Percentiles rank a stretch among this genome's conserved stretches.
phyloP scores from a whole-genome alignment of 2,888 invertebrate species.

The Aphodius sticticus region DNA sequence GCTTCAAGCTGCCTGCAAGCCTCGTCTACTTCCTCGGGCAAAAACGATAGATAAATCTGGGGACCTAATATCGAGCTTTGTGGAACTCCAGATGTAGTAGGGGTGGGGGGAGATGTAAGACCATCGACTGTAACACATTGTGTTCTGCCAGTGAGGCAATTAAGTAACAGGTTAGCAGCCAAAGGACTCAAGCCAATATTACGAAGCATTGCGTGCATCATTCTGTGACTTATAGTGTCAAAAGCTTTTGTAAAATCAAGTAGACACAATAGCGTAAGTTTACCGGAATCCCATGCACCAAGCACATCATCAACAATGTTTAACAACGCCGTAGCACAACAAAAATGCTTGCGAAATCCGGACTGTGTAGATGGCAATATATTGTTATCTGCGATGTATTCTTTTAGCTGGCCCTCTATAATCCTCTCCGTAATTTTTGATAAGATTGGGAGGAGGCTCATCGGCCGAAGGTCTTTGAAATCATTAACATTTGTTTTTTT shows the following conservation, averaged over 20 bases:
- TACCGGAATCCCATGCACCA: neutral
- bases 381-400: neutral
- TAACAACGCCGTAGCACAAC: neutral
- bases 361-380: neutral
- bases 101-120: neutral
- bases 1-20: neutral
- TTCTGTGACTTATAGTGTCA: neutral
- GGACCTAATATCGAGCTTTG: neutral
- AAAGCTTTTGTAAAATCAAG: conserved; percentile 4
- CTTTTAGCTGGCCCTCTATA: neutral
- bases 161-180: neutral
- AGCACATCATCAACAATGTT: neutral
- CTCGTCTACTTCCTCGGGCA: neutral
- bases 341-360: neutral
- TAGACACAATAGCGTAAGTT: neutral
- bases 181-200: neutral
- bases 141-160: neutral
- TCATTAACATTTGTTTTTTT: neutral
- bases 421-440: neutral
- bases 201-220: neutral
- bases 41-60: neutral
- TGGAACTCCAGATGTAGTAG: neutral
- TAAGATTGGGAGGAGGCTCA: neutral
- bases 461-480: neutral
- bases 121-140: neutral